Evolutionary conservation across 2,888 invertebrate species (phyloP).

Genomic region (Lasioglossum pauxillum): DNA sequence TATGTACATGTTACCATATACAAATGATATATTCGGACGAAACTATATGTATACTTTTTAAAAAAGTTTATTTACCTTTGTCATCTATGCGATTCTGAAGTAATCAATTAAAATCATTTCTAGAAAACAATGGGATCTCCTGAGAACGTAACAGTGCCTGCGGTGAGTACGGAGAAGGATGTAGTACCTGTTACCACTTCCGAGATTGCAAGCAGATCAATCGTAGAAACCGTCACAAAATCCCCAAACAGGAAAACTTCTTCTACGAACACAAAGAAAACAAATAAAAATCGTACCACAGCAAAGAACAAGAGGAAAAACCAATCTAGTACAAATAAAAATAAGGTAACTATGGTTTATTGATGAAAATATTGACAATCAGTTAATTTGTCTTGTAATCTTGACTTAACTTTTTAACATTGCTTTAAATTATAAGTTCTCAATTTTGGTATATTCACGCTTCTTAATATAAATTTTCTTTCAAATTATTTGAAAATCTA

Average conservation of each 20-base stretch:
- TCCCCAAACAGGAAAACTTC: constrained; percentile 52
- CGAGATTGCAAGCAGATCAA: constrained; percentile 34
- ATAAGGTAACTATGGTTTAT: constrained; percentile 68
- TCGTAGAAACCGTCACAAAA: constrained; percentile 22
- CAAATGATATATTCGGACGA: neutral
- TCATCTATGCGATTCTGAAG: neutral
- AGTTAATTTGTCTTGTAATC: neutral
- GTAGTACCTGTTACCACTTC: constrained; percentile 34
- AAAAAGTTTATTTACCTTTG: neutral
- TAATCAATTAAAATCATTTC: neutral
- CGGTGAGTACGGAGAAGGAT: constrained; percentile 41
- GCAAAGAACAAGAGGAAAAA: constrained; percentile 68
- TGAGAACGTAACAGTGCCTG: constrained; percentile 42
- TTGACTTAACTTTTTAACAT: neutral
- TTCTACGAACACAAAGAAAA: constrained; percentile 80
- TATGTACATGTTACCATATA: neutral
- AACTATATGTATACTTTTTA: neutral
- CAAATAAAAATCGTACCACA: constrained; percentile 81
- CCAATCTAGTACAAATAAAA: constrained; percentile 83
- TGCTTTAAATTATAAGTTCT: neutral
- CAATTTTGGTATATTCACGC: neutral
- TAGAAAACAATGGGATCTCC: constrained; percentile 43
- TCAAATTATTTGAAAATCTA: neutral
- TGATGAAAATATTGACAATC: neutral
- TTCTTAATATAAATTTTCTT: neutral